phyloP scores from a whole-genome alignment of 2,113 vertebrate genomes.

The Protomyctophum bolini region DNA sequence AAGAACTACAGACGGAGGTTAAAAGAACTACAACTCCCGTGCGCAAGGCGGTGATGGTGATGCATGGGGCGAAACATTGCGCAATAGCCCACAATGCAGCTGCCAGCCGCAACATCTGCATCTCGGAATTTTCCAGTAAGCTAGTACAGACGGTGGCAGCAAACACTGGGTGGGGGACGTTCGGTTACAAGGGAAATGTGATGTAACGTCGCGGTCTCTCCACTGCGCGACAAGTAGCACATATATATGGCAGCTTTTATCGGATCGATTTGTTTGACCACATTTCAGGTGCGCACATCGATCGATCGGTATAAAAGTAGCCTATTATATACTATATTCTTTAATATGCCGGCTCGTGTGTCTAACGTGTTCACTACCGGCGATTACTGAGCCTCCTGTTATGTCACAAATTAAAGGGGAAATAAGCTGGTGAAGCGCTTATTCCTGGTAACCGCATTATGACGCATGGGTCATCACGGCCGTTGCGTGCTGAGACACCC shows the following conservation, averaged over 20 bases:
- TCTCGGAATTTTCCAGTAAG: conserved; percentile 11
- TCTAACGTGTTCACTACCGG: conserved; percentile 30
- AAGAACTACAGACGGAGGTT: conserved; percentile 38
- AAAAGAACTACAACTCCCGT: conserved; percentile 43
- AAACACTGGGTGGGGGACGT: conserved; percentile 5
- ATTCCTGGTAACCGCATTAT: conserved; percentile 83
- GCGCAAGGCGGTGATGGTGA: conserved; percentile 37
- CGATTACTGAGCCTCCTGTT: conserved; percentile 59
- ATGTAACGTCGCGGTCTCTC: too few relatives aligned
- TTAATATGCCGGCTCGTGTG: conserved; percentile 45
- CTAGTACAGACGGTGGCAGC: background rate
- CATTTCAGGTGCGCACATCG: conserved; percentile 6
- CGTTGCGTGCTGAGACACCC: conserved; percentile 44
- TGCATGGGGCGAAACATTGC: conserved; percentile 49
- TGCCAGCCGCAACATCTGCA: conserved; percentile 16
- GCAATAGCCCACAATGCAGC: conserved; percentile 40
- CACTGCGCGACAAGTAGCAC: background rate
- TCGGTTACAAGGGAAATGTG: background rate
- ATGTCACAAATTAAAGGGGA: conserved; percentile 74
- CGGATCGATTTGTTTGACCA: background rate
- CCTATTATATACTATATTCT: conserved; percentile 3
- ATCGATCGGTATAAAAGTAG: conserved; percentile 22
- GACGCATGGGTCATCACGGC: conserved; percentile 75
- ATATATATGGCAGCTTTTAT: background rate
- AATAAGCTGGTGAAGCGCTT: conserved; percentile 72